Base-by-base conservation (phyloP, 2,797 vertebrate species). In the Sebastiscus tertius region DNA sequence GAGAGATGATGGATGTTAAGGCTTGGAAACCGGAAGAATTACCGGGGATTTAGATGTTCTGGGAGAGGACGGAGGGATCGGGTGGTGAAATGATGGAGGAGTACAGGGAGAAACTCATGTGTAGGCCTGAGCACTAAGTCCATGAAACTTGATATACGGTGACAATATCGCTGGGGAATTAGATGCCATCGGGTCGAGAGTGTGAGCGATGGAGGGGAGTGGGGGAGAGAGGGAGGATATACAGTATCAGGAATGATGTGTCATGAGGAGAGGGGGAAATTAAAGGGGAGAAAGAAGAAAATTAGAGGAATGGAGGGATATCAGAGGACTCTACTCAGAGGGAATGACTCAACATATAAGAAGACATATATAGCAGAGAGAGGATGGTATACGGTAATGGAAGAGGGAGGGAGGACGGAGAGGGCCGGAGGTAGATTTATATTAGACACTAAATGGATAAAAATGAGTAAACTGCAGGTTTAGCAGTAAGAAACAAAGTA, bases 81-180 rank as follows among this genome's bases (percentile, higher is more conserved):
- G 27, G 62, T 69, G 62, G 68, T 65, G 75, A 71, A 42, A 70
- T 26, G 67, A 73, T 60, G 26, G 49, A 71, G 72, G 58, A 74
- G 67, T 34, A 76, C 52, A 55, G 54, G 62, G 33, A 24, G 31
- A 31, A 59, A 73, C n/a, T 54, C 52, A 52, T 52, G 52, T 54
- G 52, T 10, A 22, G 65, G 34, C 66, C 82, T n/a, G 63, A 72
- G 77, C 60, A 54, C 71, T 26, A 10, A 81, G 72, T 64, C 70
- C n/a, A 73, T 63, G 80, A 81, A 87, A 83, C 18, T 24, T 86
- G 77, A 88, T 82, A 71, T 86, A 84, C 74, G 71, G 63, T 31
- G 71, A 87, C 75, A 80, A 89, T 85, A 82, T 70, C 11, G 1
- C 20, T 0, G 5, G 63, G 55, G 72, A 85, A 85, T 81, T 54